Conservation (phyloP, 2,113 vertebrate species). For the Grallaria varia region DNA sequence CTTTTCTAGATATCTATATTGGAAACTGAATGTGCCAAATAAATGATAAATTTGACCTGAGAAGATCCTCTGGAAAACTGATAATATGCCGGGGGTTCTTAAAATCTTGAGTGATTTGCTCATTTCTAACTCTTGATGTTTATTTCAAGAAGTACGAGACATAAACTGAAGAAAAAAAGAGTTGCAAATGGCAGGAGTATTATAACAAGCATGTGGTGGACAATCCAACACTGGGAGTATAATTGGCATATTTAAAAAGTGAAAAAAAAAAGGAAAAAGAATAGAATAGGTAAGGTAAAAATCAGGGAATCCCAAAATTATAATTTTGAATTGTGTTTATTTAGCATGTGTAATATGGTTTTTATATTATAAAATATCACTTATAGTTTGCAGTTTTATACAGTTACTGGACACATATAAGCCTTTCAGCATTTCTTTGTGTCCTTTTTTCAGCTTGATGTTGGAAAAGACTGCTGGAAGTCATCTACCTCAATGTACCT, state of each 20-base stretch:
- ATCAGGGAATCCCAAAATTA: background rate
- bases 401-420: background rate
- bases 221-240: rapidly evolving
- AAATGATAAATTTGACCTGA: background rate
- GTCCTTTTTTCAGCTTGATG: background rate
- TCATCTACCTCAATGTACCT: background rate
- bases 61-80: background rate
- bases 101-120: background rate
- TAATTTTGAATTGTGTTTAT: background rate
- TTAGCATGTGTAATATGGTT: background rate
- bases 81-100: rapidly evolving
- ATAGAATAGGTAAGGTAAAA: background rate
- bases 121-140: background rate
- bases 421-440: background rate
- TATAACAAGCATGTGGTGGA: background rate
- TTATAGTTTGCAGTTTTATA: background rate
- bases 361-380: background rate
- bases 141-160: background rate
- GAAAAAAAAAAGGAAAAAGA: background rate
- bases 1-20: background rate
- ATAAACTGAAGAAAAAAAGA: background rate
- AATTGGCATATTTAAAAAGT: rapidly evolving
- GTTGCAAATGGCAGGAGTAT: background rate
- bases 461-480: background rate
- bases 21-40: background rate